Evolutionary conservation across 2,113 vertebrate genomes (phyloP).

Genomic region (Cepphus grylle): DNA sequence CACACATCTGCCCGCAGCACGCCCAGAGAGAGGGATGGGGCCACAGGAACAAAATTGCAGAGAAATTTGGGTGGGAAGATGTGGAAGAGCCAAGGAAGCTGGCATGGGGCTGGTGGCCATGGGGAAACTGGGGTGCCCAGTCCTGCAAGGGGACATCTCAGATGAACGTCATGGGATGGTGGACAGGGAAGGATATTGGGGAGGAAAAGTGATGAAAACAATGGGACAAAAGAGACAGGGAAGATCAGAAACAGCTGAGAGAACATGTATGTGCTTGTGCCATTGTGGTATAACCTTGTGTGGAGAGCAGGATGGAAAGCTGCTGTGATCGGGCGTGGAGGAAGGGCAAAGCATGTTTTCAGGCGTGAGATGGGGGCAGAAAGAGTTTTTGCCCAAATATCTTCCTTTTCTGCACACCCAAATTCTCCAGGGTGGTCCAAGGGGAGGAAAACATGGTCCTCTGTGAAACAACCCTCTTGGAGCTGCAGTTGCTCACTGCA

Average conservation of each 20-base stretch:
- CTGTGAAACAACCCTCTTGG: background rate
- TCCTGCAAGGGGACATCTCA: background rate
- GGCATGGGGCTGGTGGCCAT: rapidly evolving
- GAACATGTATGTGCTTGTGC: rapidly evolving
- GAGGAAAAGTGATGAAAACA: background rate
- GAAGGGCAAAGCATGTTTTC: background rate
- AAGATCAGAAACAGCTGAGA: background rate
- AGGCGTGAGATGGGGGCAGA: background rate
- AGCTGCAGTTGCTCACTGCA: rapidly evolving
- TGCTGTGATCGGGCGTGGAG: background rate
- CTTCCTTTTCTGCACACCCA: background rate
- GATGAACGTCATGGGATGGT: background rate
- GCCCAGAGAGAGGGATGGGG: background rate
- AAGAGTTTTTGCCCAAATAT: background rate
- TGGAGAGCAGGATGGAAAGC: background rate
- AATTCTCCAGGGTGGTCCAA: background rate
- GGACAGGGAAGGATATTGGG: background rate
- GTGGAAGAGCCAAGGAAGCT: rapidly evolving
- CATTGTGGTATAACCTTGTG: rapidly evolving
- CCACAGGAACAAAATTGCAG: rapidly evolving
- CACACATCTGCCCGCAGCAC: background rate
- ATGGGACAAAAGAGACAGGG: background rate
- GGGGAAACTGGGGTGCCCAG: background rate
- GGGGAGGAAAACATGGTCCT: background rate
- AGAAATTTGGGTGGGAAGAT: background rate